phyloP scores from a whole-genome alignment of 2,113 vertebrate genomes.

The Rhinopomastus cyanomelas region DNA sequence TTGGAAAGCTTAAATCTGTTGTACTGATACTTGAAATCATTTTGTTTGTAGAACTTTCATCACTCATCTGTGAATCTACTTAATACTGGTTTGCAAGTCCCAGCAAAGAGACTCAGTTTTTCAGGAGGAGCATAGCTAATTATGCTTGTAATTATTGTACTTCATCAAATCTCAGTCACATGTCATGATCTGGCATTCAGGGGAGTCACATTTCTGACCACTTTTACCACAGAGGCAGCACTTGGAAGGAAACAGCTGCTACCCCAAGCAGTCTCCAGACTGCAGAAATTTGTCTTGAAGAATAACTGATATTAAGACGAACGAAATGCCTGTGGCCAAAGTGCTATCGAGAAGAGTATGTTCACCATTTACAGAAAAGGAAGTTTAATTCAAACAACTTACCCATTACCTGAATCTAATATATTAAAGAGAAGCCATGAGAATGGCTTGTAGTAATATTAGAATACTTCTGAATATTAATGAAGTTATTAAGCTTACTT shows the following conservation, averaged over 20 bases:
- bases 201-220: conserved; percentile 40
- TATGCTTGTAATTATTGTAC: conserved; percentile 18
- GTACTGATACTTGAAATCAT: background rate
- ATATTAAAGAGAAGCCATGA: background rate
- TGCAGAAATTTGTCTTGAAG: conserved; percentile 10
- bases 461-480: conserved; percentile 5
- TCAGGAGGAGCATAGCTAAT: background rate
- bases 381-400: background rate
- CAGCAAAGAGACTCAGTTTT: background rate
- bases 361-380: background rate
- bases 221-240: background rate
- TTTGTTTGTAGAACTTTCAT: background rate
- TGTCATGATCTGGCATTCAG: background rate
- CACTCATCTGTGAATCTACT: background rate
- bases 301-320: background rate
- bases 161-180: conserved; percentile 14
- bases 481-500: background rate
- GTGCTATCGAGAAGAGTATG: background rate
- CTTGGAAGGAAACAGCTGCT: conserved; percentile 20
- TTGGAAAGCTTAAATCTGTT: conserved; percentile 2
- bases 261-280: conserved; percentile 8
- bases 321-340: background rate
- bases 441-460: background rate
- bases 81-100: background rate
- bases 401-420: background rate